A percentile compares a stretch with the other conserved stretches of the same genome.
Evolutionary conservation across 2,797 vertebrate genomes (phyloP).

Genomic region (Lepilemur ruficaudatus): DNA sequence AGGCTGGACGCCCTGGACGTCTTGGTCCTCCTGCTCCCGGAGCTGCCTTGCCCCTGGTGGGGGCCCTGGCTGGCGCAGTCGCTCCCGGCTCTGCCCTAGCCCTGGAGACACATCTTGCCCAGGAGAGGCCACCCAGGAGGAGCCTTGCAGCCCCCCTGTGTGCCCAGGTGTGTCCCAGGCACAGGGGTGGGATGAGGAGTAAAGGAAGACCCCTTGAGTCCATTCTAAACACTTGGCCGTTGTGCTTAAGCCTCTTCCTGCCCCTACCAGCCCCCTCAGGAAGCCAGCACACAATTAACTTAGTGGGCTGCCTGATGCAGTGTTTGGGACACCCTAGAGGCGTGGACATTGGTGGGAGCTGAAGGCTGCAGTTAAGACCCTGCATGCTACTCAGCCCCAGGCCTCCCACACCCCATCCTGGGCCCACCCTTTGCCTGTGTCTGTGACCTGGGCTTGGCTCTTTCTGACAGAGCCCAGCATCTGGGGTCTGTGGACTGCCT

Average conservation of each 20-base stretch:
- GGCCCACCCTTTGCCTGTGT: fast-evolving
- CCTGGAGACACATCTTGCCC: conserved; percentile 71
- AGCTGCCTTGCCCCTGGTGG: conserved; percentile 90
- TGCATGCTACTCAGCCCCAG: fast-evolving
- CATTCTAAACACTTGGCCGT: neutral
- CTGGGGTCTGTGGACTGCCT: conserved; percentile 89
- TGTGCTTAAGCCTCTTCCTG: neutral
- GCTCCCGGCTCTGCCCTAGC: conserved; percentile 86
- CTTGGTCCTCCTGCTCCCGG: conserved; percentile 91
- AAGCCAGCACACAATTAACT: neutral
- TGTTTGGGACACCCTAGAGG: neutral
- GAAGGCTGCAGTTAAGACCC: neutral
- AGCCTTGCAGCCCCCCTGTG: conserved; percentile 87
- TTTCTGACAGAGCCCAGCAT: conserved; percentile 82
- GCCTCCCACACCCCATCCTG: fast-evolving
- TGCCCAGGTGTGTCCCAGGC: conserved; percentile 87
- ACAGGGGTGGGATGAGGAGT: neutral
- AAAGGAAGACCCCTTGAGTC: neutral
- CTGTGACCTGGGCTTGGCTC: neutral
- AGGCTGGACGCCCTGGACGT: conserved; percentile 88
- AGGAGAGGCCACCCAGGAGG: conserved; percentile 86
- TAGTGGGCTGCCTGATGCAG: neutral
- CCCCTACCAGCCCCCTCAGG: fast-evolving
- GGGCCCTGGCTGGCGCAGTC: conserved; percentile 83
- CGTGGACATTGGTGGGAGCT: too few relatives aligned